A percentile compares a stretch with the other conserved stretches of the same genome.
These are phyloP conservation scores for Trypoxylon attenuatum DNA, from an alignment of 2,888 invertebrate genomes.

Conservation along the genomic window DNA sequence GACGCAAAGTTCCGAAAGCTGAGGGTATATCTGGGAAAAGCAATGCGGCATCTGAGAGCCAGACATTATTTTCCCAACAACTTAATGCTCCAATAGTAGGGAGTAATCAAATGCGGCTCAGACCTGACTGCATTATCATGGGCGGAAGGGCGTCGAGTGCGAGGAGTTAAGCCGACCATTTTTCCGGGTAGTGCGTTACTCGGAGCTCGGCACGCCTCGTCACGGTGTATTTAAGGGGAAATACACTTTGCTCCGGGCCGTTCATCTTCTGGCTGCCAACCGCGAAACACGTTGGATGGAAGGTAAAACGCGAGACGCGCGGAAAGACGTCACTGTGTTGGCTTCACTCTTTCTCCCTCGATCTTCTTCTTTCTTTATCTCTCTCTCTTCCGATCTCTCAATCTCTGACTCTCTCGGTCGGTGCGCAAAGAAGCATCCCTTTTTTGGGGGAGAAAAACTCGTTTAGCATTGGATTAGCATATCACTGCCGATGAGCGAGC, in stretches of 20 bases:
- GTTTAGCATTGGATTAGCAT: slow-evolving; percentile 20
- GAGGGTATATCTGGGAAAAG: no score
- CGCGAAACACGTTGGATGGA: not conserved
- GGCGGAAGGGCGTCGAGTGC: no score
- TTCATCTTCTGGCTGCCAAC: slow-evolving; percentile 12
- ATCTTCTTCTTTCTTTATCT: no score
- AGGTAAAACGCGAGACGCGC: slow-evolving; percentile 4
- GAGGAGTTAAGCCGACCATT: not conserved
- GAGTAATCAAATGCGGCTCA: no score
- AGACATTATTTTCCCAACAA: no score
- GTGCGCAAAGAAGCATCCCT: not conserved
- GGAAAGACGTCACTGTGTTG: slow-evolving; percentile 1
- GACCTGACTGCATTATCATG: no score
- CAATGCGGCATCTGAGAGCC: no score
- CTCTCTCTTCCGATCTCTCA: no score
- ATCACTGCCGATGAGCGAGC: slow-evolving; percentile 9
- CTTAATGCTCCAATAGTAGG: no score
- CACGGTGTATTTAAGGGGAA: slow-evolving; percentile 21
- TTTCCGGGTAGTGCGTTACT: not conserved
- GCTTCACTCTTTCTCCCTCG: no score
- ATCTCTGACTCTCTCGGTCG: no score
- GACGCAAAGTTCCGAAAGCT: no score
- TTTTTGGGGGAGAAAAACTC: not conserved
- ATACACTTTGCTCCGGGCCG: not conserved
- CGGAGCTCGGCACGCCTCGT: slow-evolving; percentile 10